Evolutionary conservation across 35 echinoderm and acorn worm genomes (phyloP).

Genomic region (Nesometra sesokonis): DNA sequence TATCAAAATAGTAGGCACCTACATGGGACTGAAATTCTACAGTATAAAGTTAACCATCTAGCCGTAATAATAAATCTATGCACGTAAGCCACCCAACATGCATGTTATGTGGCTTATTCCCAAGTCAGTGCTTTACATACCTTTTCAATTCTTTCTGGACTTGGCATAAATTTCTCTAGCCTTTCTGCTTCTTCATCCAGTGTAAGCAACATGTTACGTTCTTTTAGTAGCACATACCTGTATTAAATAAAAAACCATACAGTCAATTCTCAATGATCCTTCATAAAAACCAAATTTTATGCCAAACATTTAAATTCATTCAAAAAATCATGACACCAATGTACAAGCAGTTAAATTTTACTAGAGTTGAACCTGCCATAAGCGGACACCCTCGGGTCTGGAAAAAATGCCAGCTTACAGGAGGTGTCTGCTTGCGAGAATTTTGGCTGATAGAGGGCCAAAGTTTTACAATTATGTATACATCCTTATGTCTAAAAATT

Average conservation of each 20-base stretch:
- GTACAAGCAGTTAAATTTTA: not conserved
- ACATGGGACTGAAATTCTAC: no score
- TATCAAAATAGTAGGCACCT: no score
- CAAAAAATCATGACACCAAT: not conserved
- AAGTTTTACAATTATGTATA: no score
- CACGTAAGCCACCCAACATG: not conserved
- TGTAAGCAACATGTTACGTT: slow-evolving; percentile 85
- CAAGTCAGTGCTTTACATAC: not conserved
- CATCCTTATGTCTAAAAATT: no score
- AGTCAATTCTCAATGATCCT: not conserved
- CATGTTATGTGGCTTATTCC: not conserved
- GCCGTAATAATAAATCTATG: no score
- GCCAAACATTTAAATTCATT: not conserved
- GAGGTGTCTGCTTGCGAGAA: no score
- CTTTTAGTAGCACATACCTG: slow-evolving; percentile 95
- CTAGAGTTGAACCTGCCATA: no score
- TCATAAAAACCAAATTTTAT: not conserved
- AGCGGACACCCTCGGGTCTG: no score
- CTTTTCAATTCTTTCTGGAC: slow-evolving; percentile 70
- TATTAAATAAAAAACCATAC: no score
- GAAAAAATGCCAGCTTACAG: no score
- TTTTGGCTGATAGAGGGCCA: no score
- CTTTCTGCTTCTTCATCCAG: slow-evolving; percentile 56
- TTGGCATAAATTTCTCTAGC: slow-evolving; percentile 53
- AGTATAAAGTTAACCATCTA: no score